These are phyloP conservation scores for Leucophenga montana DNA, from an alignment of 2,888 invertebrate species.

Conservation along the genomic window DNA sequence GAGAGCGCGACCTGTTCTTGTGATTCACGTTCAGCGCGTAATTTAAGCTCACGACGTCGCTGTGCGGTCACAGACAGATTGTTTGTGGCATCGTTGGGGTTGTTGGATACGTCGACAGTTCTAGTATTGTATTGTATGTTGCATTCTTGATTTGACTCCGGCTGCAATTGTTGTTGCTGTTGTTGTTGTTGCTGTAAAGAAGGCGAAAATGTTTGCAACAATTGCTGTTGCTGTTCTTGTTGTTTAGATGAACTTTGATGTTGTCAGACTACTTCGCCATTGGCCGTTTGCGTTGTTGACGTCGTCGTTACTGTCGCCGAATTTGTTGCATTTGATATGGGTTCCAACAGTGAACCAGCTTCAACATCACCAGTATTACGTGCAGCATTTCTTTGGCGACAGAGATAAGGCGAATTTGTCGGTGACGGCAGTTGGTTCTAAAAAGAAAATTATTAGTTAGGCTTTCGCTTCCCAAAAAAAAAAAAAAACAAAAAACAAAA, in stretches of 20 bases:
- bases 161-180: slow-evolving; percentile 37
- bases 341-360: slow-evolving; percentile 71
- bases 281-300: slow-evolving; percentile 49
- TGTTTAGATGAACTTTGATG: slow-evolving; percentile 53
- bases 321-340: slow-evolving; percentile 58
- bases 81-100: slow-evolving; percentile 16
- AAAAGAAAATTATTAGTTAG: slow-evolving; percentile 21
- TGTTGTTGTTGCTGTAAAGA: slow-evolving; percentile 42
- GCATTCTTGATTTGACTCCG: background rate
- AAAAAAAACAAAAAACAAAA: background rate
- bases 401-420: slow-evolving; percentile 85
- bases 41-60: slow-evolving; percentile 59
- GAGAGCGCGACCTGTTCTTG: slow-evolving; percentile 57
- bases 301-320: slow-evolving; percentile 44
- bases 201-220: slow-evolving; percentile 34
- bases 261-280: slow-evolving; percentile 71
- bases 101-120: background rate
- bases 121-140: background rate
- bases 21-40: slow-evolving; percentile 58
- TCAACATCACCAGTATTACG: slow-evolving; percentile 73
- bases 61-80: slow-evolving; percentile 58
- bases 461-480: background rate
- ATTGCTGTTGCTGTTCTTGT: slow-evolving; percentile 42
- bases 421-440: slow-evolving; percentile 81
- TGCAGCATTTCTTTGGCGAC: slow-evolving; percentile 84